A percentile compares a stretch with the other conserved stretches of the same genome.
Evolutionary conservation across 2,113 vertebrate species (phyloP).

Genomic region (Leuciscus idus): DNA sequence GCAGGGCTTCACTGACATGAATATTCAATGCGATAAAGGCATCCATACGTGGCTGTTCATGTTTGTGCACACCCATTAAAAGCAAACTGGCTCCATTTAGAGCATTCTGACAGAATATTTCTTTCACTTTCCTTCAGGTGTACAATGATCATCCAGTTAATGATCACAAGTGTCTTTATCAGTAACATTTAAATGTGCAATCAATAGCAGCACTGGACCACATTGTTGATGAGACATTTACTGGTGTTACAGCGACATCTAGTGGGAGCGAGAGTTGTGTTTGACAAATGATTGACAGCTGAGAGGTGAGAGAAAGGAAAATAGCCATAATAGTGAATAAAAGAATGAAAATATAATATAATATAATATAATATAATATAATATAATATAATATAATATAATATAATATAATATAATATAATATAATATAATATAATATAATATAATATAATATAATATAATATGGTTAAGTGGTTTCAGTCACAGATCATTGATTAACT

Average conservation of each 20-base stretch:
- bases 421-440: too few species aligned
- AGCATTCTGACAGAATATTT: not conserved
- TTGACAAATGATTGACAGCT: constrained; percentile 5
- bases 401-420: not conserved
- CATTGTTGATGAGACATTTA: not conserved
- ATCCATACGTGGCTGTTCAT: not conserved
- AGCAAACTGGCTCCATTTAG: not conserved
- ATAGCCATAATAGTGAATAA: not conserved
- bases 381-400: too few species aligned
- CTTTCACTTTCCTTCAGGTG: constrained; percentile 7
- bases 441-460: too few species aligned
- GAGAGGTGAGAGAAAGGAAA: not conserved
- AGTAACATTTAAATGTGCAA: not conserved
- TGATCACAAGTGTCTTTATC: not conserved
- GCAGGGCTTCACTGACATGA: not conserved
- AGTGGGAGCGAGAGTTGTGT: not conserved
- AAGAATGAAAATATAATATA: not conserved
- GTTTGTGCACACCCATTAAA: not conserved
- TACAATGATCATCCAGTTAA: not conserved
- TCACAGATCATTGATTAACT: not conserved
- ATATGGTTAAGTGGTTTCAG: not conserved
- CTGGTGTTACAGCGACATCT: constrained; percentile 45
- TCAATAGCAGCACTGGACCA: not conserved
- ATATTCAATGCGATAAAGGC: constrained; percentile 14
- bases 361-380: not conserved